Conservation (phyloP, 2,113 vertebrate species). For the Stercorarius parasiticus region DNA sequence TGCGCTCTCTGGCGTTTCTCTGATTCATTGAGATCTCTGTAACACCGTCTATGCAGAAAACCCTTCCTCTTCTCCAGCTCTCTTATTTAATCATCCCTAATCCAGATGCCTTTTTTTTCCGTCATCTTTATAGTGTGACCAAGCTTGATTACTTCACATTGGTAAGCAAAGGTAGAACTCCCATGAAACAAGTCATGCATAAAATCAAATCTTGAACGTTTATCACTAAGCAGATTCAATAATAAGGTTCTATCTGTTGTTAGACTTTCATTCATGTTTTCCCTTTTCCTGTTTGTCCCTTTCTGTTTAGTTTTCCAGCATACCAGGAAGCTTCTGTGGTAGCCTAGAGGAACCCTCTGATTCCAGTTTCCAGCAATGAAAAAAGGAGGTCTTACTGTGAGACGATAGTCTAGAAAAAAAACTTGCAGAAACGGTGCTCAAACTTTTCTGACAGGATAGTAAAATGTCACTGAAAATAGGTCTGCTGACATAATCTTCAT, state of each 20-base stretch:
- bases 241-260: background rate
- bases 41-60: background rate
- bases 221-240: background rate
- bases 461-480: slow-evolving; percentile 16
- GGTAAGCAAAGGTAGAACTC: background rate
- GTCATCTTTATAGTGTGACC: background rate
- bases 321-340: background rate
- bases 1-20: background rate
- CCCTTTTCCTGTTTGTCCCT: background rate
- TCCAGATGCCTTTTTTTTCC: background rate
- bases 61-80: background rate
- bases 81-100: background rate
- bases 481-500: background rate
- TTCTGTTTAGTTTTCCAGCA: background rate
- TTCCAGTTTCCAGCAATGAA: background rate
- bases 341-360: background rate
- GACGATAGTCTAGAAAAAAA: background rate
- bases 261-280: background rate
- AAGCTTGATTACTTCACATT: background rate
- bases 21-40: background rate
- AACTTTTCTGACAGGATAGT: slow-evolving; percentile 3
- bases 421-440: background rate
- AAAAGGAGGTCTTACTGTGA: background rate
- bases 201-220: background rate
- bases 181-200: background rate